Conservation (phyloP, 2,113 vertebrate genomes). For the Vidua macroura region DNA sequence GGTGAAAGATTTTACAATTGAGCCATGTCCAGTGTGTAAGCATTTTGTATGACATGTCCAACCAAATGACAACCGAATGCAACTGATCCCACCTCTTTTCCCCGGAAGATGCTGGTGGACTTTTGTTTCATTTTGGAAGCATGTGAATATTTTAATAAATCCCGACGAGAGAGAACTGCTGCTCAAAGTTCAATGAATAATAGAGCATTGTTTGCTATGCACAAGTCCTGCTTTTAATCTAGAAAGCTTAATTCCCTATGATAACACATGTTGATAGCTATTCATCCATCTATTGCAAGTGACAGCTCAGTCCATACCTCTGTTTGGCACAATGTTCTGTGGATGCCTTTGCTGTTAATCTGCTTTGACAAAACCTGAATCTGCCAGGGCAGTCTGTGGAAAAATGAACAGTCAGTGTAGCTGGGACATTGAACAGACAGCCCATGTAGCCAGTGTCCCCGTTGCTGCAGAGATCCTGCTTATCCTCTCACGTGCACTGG, state of each 20-base stretch:
- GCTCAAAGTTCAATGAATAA: constrained; percentile 58
- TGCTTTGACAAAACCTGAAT: constrained; percentile 18
- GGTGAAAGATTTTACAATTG: constrained; percentile 62
- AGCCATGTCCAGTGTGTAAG: constrained; percentile 53
- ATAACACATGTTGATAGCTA: constrained; percentile 56
- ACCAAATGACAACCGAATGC: constrained; percentile 44
- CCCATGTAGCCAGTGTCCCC: not conserved
- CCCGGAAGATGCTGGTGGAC: constrained; percentile 43
- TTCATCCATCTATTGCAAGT: constrained; percentile 27
- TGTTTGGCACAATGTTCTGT: not conserved
- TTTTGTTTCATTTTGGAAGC: constrained; percentile 71
- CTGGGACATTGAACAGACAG: not conserved
- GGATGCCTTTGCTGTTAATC: constrained; percentile 50
- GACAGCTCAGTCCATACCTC: constrained; percentile 11
- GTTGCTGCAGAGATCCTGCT: not conserved
- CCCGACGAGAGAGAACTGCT: constrained; percentile 56
- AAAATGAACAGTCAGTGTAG: not conserved
- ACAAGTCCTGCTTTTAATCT: constrained; percentile 55
- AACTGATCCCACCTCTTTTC: constrained; percentile 22
- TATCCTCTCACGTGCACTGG: not conserved
- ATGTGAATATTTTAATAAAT: constrained; percentile 70
- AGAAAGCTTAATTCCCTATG: constrained; percentile 39
- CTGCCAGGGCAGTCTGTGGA: not conserved
- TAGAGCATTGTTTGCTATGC: constrained; percentile 55
- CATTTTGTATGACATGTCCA: constrained; percentile 62